Base-by-base conservation (phyloP, 2,888 invertebrate species). In the Spilarctia lutea region DNA sequence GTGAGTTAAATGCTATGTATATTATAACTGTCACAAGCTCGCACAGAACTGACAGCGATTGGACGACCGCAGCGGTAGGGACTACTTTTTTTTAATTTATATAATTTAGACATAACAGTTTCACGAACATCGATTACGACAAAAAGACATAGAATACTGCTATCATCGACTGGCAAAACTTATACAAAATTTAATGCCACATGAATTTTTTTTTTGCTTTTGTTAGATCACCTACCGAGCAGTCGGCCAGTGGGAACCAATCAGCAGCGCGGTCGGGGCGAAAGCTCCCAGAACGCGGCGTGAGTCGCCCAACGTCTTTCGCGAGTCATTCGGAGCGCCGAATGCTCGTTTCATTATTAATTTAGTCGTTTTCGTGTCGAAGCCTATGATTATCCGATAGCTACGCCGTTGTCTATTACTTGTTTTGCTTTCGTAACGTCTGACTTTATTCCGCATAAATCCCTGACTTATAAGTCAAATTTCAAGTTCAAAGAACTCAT, bases 401-500 rank as follows among this genome's bases (percentile, higher is more conserved):
- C 92, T 93, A 91, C 90, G 89, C 88, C 89, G 87, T 90, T 88
- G 83, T 88, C 90, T 91, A 89, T 90, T 89, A 87, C 86, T 87
- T 85, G 82, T 83, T 88, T 91, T 91, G 91, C 90, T 91, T 89
- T 89, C 91, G 92, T 83, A 79, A 81, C 89, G 87, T 92, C 93
- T 94, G 94, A 94, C 93, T 91, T 92, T 90, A 89, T 89, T 90
- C 92, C 92, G 91, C 90, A 91, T 91, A 90, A 90, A 92, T 93
- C 92, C 92, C 92, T 90, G 94, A 92, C 93, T 92, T 91, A 89
- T 91, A 91, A 92, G 93, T 91, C 93, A 88, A 88, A 91, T 89
- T 85, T 91, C 87, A 90, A 94, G 94, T 93, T 94, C 94, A 92
- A 91, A 89, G 93, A 94, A 94, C 94, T 91, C 86, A 92, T 93